Percentiles rank a stretch among this genome's conserved stretches.
Evolutionary conservation across 2,113 vertebrate species (phyloP).

Genomic region (Ivindomyrus marchei): DNA sequence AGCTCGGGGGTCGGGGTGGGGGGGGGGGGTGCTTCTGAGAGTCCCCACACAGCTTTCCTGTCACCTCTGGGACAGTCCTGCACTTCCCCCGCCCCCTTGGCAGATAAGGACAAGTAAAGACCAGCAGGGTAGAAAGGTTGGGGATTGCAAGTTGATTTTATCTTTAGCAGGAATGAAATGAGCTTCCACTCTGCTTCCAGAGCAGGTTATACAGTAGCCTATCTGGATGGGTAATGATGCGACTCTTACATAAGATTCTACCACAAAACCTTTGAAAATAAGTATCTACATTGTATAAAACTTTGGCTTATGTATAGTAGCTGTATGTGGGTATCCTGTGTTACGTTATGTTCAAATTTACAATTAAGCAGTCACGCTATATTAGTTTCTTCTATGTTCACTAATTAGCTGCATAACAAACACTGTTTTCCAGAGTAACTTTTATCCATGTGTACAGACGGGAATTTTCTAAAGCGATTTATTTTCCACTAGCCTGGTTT

Average conservation of each 20-base stretch:
- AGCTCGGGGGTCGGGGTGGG: neutral
- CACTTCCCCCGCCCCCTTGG: neutral
- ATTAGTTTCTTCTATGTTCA: neutral
- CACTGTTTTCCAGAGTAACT: neutral
- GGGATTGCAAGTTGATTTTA: slow-evolving; percentile 65
- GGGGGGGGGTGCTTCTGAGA: neutral
- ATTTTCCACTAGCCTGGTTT: neutral
- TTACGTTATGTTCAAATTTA: neutral
- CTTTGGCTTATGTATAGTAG: neutral
- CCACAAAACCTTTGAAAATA: neutral
- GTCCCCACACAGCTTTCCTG: neutral
- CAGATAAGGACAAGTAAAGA: neutral
- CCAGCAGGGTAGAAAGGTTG: slow-evolving; percentile 62
- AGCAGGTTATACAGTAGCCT: slow-evolving; percentile 64
- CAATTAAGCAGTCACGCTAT: neutral
- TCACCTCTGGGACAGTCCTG: neutral
- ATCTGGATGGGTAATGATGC: neutral
- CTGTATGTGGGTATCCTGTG: neutral
- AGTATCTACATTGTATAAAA: neutral
- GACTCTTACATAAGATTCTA: neutral
- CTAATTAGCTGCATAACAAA: neutral
- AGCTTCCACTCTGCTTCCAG: slow-evolving; percentile 58
- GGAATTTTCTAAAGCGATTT: neutral
- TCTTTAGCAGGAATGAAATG: slow-evolving; percentile 59
- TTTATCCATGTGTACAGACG: neutral